Percentiles rank a stretch among this genome's conserved stretches.
Evolutionary conservation across 2,888 invertebrate genomes (phyloP).

Genomic region (Cerastis leucographa): DNA sequence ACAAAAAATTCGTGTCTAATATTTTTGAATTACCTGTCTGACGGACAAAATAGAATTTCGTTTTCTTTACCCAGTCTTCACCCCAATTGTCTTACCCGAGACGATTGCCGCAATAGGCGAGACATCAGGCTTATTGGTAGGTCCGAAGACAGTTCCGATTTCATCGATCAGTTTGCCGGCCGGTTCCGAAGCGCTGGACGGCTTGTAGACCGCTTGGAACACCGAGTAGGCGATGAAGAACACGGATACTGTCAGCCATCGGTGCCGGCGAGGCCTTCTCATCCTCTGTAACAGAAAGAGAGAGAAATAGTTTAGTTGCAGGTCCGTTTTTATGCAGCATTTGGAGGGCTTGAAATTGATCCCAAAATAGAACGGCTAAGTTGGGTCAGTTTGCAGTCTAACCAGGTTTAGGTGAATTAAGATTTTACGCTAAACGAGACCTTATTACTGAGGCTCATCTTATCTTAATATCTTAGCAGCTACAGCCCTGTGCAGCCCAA

Average conservation of each 20-base stretch:
- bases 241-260: slow-evolving; percentile 92
- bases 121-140: slow-evolving; percentile 38
- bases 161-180: slow-evolving; percentile 49
- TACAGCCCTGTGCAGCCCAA: not conserved
- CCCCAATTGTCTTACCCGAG: slow-evolving; percentile 61
- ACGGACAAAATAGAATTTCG: no score
- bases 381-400: no score
- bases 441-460: no score
- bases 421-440: no score
- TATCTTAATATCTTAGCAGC: not conserved
- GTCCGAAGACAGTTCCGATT: not conserved
- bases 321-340: not conserved
- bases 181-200: slow-evolving; percentile 72
- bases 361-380: no score
- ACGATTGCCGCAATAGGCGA: slow-evolving; percentile 54
- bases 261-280: slow-evolving; percentile 92
- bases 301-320: not conserved
- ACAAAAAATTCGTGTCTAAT: no score
- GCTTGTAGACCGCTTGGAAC: slow-evolving; percentile 88
- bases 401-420: no score
- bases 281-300: slow-evolving; percentile 85
- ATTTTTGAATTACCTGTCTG: no score
- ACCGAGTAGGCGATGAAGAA: slow-evolving; percentile 93
- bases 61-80: no score
- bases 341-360: no score